A percentile compares a stretch with the other conserved stretches of the same genome.
phyloP scores from a whole-genome alignment of 2,888 invertebrate genomes.

The Ctena decussata region DNA sequence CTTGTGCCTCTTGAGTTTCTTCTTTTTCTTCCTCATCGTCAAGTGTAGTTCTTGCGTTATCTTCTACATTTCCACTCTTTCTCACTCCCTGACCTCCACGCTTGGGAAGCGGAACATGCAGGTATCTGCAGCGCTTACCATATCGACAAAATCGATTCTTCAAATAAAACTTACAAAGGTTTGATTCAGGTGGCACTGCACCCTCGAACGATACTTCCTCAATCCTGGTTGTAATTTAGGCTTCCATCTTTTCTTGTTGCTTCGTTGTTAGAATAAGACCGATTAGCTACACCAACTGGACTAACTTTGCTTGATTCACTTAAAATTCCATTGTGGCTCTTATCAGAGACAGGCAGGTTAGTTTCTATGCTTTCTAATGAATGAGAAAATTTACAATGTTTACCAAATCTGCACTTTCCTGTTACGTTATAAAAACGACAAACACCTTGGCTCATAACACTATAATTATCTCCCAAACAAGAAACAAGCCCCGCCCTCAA shows the following conservation, averaged over 20 bases:
- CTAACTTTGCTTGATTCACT: slow-evolving; percentile 1
- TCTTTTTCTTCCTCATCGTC: background rate
- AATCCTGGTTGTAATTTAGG: slow-evolving; percentile 17
- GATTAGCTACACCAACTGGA: background rate
- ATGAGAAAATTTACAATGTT: slow-evolving; percentile 73
- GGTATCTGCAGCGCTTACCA: slow-evolving; percentile 71
- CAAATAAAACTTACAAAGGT: slow-evolving; percentile 67
- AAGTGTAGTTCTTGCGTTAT: background rate
- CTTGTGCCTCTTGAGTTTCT: slow-evolving; percentile 24
- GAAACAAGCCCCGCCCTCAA: background rate
- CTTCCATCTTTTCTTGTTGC: slow-evolving; percentile 28
- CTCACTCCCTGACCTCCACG: background rate
- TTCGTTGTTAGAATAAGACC: background rate
- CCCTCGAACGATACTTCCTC: too few relatives aligned
- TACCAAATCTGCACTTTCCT: slow-evolving; percentile 74
- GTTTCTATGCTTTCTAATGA: slow-evolving; percentile 4
- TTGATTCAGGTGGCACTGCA: background rate
- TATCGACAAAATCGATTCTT: slow-evolving; percentile 69
- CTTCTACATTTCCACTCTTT: background rate
- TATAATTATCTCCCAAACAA: background rate
- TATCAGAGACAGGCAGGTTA: background rate
- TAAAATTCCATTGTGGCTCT: slow-evolving; percentile 55
- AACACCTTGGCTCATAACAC: slow-evolving; percentile 65
- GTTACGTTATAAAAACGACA: slow-evolving; percentile 71
- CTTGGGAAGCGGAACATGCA: slow-evolving; percentile 50